Evolutionary conservation across 2,797 vertebrate genomes (phyloP).

Genomic region (Miichthys miiuy): DNA sequence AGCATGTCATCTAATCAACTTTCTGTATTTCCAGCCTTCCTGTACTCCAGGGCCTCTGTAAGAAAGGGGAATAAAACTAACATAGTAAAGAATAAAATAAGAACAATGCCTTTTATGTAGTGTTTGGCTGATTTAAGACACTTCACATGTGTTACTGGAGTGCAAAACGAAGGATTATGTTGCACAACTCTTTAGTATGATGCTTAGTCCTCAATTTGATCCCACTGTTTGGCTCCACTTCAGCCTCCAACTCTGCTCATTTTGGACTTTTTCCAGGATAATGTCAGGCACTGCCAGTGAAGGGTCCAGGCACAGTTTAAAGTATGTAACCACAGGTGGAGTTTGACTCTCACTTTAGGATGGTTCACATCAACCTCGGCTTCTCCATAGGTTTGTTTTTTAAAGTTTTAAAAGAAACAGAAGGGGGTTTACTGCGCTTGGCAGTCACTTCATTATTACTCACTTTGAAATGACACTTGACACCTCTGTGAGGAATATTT

Average conservation of each 20-base stretch:
- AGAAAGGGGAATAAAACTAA: constrained; percentile 10
- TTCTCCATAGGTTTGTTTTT: constrained; percentile 66
- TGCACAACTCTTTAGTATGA: constrained; percentile 59
- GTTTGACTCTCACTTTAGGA: constrained; percentile 71
- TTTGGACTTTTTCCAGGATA: constrained; percentile 70
- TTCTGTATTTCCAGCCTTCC: neutral
- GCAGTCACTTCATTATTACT: constrained; percentile 58
- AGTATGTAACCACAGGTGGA: constrained; percentile 78
- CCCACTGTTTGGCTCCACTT: constrained; percentile 68
- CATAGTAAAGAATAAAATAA: constrained; percentile 27
- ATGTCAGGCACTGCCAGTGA: constrained; percentile 68
- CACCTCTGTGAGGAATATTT: constrained; percentile 62
- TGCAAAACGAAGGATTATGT: constrained; percentile 68
- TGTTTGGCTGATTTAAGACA: constrained; percentile 59
- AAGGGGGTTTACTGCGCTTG: constrained; percentile 66
- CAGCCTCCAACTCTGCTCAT: constrained; percentile 58
- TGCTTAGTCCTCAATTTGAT: constrained; percentile 66
- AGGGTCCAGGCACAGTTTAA: constrained; percentile 63
- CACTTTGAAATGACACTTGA: constrained; percentile 73
- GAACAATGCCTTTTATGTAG: constrained; percentile 31
- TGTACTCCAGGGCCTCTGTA: neutral
- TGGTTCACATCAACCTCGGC: constrained; percentile 56
- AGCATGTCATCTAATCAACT: constrained; percentile 11
- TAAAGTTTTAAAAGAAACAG: constrained; percentile 62
- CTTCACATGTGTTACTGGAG: constrained; percentile 63